Evolutionary conservation across 2,888 invertebrate species (phyloP).

Genomic region (Phengaris alcon): DNA sequence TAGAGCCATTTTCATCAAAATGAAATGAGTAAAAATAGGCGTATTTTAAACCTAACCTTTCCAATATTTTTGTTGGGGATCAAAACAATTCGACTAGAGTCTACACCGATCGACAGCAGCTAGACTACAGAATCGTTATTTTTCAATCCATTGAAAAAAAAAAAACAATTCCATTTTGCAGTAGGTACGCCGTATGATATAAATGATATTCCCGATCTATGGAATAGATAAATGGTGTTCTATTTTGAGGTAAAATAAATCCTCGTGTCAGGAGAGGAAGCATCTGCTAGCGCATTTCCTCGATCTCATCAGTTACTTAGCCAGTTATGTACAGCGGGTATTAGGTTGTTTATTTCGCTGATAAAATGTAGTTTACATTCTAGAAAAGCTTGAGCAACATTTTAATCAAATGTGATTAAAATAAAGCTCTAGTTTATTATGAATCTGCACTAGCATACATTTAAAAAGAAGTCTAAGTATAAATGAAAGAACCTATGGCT

Average conservation of each 20-base stretch:
- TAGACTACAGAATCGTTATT: neutral
- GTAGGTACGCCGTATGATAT: neutral
- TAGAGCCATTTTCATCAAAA: no score
- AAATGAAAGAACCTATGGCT: no score
- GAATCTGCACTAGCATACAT: neutral
- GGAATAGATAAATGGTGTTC: conserved; percentile 11
- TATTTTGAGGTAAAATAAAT: conserved; percentile 8
- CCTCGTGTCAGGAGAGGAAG: conserved; percentile 1
- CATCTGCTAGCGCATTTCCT: conserved; percentile 12
- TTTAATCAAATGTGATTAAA: neutral
- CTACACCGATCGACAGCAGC: neutral
- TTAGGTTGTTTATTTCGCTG: neutral
- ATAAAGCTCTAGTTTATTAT: no score
- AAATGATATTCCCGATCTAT: neutral
- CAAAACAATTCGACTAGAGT: neutral
- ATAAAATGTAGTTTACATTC: neutral
- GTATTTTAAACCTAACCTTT: neutral
- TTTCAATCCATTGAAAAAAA: neutral
- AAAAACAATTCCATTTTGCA: conserved; percentile 6
- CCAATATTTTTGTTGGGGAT: neutral
- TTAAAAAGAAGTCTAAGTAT: no score
- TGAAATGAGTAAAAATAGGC: neutral
- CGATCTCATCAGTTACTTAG: neutral
- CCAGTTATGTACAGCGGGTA: neutral
- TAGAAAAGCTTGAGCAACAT: no score